These are phyloP conservation scores for Schizopygopsis malacanthus DNA, from an alignment of 2,797 vertebrate species.

Conservation along the genomic window DNA sequence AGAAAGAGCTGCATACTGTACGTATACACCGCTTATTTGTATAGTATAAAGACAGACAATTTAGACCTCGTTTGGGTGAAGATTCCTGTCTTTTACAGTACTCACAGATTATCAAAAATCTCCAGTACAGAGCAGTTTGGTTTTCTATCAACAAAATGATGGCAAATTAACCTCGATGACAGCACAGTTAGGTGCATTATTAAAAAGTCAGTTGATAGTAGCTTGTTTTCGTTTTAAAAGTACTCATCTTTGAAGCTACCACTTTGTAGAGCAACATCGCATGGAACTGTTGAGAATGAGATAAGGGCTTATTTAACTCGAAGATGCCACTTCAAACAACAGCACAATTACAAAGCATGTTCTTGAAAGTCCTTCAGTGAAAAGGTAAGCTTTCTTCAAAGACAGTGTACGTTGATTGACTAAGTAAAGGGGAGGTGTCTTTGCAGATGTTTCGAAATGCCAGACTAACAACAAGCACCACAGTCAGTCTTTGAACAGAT, in stretches of 20 bases:
- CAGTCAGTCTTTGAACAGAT: constrained; percentile 2
- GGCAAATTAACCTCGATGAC: background rate
- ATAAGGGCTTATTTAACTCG: constrained; percentile 14
- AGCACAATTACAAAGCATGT: constrained; percentile 43
- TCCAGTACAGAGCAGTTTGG: background rate
- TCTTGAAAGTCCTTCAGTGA: constrained; percentile 38
- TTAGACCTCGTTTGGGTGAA: background rate
- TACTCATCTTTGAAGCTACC: constrained; percentile 1
- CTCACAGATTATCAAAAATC: background rate
- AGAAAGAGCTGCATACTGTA: background rate
- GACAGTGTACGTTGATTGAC: background rate
- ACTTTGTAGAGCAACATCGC: background rate
- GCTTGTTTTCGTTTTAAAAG: constrained; percentile 4
- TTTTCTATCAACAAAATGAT: constrained; percentile 4
- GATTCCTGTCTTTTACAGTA: background rate
- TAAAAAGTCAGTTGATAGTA: constrained; percentile 3
- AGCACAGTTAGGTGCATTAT: background rate
- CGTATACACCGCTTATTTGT: background rate
- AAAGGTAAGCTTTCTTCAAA: constrained; percentile 11
- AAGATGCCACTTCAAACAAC: constrained; percentile 27
- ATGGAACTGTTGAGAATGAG: background rate
- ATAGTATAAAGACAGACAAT: background rate
- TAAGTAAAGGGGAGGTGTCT: constrained; percentile 15
- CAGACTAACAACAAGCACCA: constrained; percentile 4
- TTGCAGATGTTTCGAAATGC: constrained; percentile 11